Percentiles rank a stretch among this genome's conserved stretches.
These are phyloP conservation scores for Spermophilus dauricus DNA, from an alignment of 2,113 vertebrate genomes.

Conservation along the genomic window DNA sequence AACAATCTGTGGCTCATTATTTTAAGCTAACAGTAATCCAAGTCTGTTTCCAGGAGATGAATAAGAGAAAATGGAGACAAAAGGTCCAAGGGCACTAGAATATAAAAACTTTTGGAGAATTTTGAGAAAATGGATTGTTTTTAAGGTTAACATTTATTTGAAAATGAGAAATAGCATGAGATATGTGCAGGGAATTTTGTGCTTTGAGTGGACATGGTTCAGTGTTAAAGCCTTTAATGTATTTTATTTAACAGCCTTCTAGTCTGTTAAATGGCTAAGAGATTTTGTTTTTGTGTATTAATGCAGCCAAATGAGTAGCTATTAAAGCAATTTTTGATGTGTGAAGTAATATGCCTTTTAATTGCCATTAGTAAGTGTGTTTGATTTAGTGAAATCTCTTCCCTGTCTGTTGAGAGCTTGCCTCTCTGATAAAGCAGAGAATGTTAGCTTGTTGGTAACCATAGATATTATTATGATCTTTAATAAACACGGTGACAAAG, in stretches of 20 bases:
- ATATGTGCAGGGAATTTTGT: not conserved
- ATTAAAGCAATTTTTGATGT: slow-evolving; percentile 49
- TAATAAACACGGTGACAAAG: not conserved
- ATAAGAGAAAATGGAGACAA: not conserved
- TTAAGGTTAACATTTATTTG: slow-evolving; percentile 10
- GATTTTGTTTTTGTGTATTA: slow-evolving; percentile 60
- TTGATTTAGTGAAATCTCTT: slow-evolving; percentile 65
- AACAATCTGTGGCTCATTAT: slow-evolving; percentile 47
- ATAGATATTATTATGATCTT: not conserved
- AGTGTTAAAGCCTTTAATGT: slow-evolving; percentile 40
- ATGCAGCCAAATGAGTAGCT: slow-evolving; percentile 56
- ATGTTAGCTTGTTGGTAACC: not conserved
- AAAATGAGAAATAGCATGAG: slow-evolving; percentile 42
- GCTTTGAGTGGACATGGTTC: not conserved
- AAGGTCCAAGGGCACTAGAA: not conserved
- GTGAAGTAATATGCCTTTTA: slow-evolving; percentile 42
- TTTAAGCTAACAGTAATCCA: slow-evolving; percentile 6
- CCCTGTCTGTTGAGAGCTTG: not conserved
- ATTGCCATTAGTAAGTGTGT: slow-evolving; percentile 6
- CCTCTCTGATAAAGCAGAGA: slow-evolving; percentile 22
- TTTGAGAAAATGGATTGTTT: slow-evolving; percentile 54
- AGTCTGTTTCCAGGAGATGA: not conserved
- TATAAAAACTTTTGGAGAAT: slow-evolving; percentile 25
- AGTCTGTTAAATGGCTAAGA: slow-evolving; percentile 19
- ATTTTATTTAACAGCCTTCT: slow-evolving; percentile 25